Evolutionary conservation across 2,113 vertebrate species (phyloP).

Genomic region (Nibea coibor): DNA sequence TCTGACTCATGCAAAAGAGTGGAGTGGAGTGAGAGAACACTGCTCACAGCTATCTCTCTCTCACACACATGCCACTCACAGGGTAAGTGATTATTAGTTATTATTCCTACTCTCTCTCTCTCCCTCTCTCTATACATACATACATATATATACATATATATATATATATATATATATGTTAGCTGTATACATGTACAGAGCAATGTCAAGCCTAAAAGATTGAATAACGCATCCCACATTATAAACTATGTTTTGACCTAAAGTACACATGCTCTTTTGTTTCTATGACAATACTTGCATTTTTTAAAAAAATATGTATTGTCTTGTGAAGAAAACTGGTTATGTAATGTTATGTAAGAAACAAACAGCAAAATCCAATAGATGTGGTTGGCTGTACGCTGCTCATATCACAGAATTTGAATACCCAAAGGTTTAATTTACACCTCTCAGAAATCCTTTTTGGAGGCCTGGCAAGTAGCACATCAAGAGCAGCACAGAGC

Average conservation of each 20-base stretch:
- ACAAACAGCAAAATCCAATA: constrained; percentile 20
- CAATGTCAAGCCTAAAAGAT: constrained; percentile 23
- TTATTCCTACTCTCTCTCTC: constrained; percentile 17
- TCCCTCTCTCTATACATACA: constrained; percentile 24
- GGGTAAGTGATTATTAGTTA: constrained; percentile 49
- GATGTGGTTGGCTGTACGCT: constrained; percentile 9
- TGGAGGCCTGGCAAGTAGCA: constrained; percentile 30
- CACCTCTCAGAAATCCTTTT: constrained; percentile 46
- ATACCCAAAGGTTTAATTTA: constrained; percentile 57
- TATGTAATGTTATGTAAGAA: constrained; percentile 41
- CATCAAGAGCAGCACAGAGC: constrained; percentile 38
- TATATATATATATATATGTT: background rate
- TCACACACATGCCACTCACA: background rate
- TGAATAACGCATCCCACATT: constrained; percentile 35
- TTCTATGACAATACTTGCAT: constrained; percentile 46
- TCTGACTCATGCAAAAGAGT: constrained; percentile 76
- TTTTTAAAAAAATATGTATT: background rate
- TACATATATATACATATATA: background rate
- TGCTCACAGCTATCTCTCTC: constrained; percentile 47
- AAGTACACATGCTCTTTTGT: constrained; percentile 32
- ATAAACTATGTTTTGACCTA: constrained; percentile 19
- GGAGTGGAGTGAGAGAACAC: constrained; percentile 70
- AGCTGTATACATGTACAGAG: background rate
- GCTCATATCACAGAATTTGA: constrained; percentile 40
- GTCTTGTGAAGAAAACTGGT: constrained; percentile 34